Evolutionary conservation across 2,888 invertebrate species (phyloP), one percentile per base, ranked within the genome.

Genomic region (Lapara coniferarum): DNA sequence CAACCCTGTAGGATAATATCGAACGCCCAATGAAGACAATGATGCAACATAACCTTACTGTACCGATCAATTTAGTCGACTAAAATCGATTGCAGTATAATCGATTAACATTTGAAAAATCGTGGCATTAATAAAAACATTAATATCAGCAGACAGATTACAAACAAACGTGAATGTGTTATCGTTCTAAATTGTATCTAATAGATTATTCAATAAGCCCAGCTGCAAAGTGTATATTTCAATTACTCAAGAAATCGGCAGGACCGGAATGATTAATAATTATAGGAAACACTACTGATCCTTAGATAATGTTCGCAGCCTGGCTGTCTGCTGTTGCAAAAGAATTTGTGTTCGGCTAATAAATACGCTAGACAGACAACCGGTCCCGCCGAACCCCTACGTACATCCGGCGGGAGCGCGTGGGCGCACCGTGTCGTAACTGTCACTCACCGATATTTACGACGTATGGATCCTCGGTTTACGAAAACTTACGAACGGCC

Each of bases 251-350:
- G 83, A 85, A 84, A 84, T 81, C 79, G 77, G 75, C 77, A 76
- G 77, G 81, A 85, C 84, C 88, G 84, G 89, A 88, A 89, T 90
- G 91, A 92, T 92, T 90, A 92, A 92, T 91, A 89, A 87, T 87
- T 90, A 87, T 88, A 83, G 89, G 91, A 91, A 91, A 91, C 89
- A 87, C 88, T 86, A 86, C 86, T 87, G 91, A 91, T 91, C 83
- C 78, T 77, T 79, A 86, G 90, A 90, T 91, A 91, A 85, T 81
- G 84, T 83, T 85, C 83, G 88, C 84, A 85, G 89, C 85, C 90
- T 90, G 89, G 90, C 87, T 85, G 93, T 92, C 92, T 92, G 88
- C 89, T 83, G 83, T 93, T 92, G 91, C 91, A 89, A 92, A 92
- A 92, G 89, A 70, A 70, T 68, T 66, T 68, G 77, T 76, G 74